A percentile compares a stretch with the other conserved stretches of the same genome.
Conservation (phyloP, 2,113 vertebrate species). For the Grammomys surdaster region DNA sequence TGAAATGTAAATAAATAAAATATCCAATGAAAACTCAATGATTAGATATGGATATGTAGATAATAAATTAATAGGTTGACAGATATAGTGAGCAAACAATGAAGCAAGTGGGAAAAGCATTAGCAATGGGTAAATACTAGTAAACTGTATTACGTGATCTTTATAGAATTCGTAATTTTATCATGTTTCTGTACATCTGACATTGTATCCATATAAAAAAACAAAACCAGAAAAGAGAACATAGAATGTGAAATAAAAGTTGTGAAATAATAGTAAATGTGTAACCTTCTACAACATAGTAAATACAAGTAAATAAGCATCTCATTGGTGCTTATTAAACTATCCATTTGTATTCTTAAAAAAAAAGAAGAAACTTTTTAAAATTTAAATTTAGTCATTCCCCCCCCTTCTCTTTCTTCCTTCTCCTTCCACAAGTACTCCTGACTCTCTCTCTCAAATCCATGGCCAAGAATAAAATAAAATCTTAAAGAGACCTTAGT, state of each 20-base stretch:
- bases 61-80: background rate
- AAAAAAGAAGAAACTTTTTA: background rate
- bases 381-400: background rate
- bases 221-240: background rate
- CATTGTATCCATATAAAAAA: slow-evolving; percentile 49
- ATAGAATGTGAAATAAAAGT: no score
- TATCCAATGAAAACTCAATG: slow-evolving; percentile 4
- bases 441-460: background rate
- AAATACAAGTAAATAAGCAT: no score
- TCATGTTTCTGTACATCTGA: slow-evolving; percentile 24
- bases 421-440: background rate
- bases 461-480: background rate
- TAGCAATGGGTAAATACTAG: background rate
- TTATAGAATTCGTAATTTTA: slow-evolving; percentile 40
- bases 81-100: slow-evolving; percentile 24
- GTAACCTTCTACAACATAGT: no score
- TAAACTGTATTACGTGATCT: slow-evolving; percentile 14
- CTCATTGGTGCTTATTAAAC: no score
- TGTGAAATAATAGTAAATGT: no score
- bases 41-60: background rate
- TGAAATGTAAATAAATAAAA: no score
- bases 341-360: no score
- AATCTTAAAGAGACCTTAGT: background rate
- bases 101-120: background rate
- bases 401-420: background rate